Evolutionary conservation across 2,888 invertebrate genomes (phyloP).

Genomic region (Drosophila anomalata): DNA sequence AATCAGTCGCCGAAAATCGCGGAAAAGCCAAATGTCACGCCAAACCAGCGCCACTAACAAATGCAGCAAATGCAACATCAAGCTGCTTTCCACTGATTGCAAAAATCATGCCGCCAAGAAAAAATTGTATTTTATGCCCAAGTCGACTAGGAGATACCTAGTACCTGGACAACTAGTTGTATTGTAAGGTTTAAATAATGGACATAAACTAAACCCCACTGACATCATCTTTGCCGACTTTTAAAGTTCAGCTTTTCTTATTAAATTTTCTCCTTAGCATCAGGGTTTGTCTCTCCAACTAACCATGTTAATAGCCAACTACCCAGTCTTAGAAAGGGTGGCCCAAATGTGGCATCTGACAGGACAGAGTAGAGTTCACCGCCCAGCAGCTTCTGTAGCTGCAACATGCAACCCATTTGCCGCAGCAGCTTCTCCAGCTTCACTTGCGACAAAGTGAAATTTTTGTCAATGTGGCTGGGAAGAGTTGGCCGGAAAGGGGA

Average conservation of each 20-base stretch:
- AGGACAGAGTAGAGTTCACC: constrained; percentile 28
- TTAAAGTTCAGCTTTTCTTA: too few species aligned
- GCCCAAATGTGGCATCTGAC: constrained; percentile 51
- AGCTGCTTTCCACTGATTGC: constrained; percentile 72
- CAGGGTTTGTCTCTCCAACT: background rate
- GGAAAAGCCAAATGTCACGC: constrained; percentile 68
- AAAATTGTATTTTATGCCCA: background rate
- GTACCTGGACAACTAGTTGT: background rate
- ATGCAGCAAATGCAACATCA: constrained; percentile 41
- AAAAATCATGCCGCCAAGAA: constrained; percentile 62
- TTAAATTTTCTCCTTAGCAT: too few species aligned
- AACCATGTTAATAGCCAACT: background rate
- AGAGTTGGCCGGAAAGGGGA: constrained; percentile 3
- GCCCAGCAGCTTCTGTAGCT: constrained; percentile 41
- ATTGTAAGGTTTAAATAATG: too few species aligned
- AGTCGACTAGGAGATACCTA: constrained; percentile 11
- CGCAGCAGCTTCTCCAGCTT: constrained; percentile 10
- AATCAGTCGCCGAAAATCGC: constrained; percentile 8
- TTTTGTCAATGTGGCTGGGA: constrained; percentile 39
- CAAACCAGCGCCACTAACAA: constrained; percentile 33
- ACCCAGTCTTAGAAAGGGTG: constrained; percentile 35
- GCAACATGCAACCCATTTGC: constrained; percentile 40
- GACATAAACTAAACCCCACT: background rate
- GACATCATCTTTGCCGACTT: too few species aligned
- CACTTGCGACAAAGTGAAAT: constrained; percentile 45